Evolutionary conservation across 2,888 invertebrate species (phyloP).

Genomic region (Athetis lepigone): DNA sequence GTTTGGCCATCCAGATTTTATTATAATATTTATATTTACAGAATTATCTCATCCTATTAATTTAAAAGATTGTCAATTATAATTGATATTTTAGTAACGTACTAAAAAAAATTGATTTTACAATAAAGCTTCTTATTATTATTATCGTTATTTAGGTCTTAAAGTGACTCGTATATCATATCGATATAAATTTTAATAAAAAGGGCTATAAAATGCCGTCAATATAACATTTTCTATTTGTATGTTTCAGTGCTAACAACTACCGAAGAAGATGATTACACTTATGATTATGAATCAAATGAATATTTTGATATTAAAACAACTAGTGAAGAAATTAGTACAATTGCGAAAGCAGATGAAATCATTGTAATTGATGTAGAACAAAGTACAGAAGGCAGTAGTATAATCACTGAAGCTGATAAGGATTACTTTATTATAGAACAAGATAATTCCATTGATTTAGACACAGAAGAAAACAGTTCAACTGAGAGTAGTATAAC

Average conservation of each 20-base stretch:
- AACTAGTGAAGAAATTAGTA: conserved; percentile 8
- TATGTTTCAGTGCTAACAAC: conserved; percentile 44
- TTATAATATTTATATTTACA: no score
- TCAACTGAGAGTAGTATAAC: background rate
- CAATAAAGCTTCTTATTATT: no score
- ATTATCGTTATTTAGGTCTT: no score
- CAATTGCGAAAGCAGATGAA: background rate
- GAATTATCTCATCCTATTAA: no score
- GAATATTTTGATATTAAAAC: conserved; percentile 24
- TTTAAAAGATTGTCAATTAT: no score
- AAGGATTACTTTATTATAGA: conserved; percentile 4
- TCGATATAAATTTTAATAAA: no score
- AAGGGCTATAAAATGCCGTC: background rate
- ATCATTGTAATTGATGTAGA: conserved; percentile 1
- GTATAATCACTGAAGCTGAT: background rate
- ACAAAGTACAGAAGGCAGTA: conserved; percentile 1
- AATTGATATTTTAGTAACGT: no score
- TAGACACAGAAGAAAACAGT: conserved; percentile 11
- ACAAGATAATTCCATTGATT: background rate
- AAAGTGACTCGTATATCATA: no score
- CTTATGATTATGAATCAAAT: conserved; percentile 41
- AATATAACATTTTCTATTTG: background rate
- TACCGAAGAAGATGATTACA: conserved; percentile 44
- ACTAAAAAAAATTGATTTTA: no score
- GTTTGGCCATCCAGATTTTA: no score